Percentiles rank a stretch among this genome's conserved stretches.
phyloP scores from a whole-genome alignment of 2,797 vertebrate species.

The Salarias fasciatus region DNA sequence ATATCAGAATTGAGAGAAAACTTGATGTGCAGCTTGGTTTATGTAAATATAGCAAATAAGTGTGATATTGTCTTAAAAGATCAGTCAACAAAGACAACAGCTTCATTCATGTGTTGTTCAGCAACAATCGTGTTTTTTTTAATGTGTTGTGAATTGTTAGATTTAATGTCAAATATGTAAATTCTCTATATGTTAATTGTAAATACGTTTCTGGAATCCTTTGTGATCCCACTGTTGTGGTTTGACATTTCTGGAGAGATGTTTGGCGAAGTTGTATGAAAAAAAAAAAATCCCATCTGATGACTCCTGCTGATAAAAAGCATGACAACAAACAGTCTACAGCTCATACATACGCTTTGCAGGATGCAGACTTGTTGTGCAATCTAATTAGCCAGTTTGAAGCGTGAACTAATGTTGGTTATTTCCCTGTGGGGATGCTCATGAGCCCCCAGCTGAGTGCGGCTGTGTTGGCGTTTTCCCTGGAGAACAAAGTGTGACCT shows the following conservation, averaged over 20 bases:
- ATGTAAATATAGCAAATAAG: too few species aligned
- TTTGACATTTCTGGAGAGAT: neutral
- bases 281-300: neutral
- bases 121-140: too few species aligned
- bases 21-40: too few species aligned
- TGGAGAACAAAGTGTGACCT: constrained; percentile 24
- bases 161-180: too few species aligned
- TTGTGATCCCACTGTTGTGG: neutral
- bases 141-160: too few species aligned
- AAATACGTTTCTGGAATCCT: too few species aligned
- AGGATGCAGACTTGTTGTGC: constrained; percentile 7
- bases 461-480: constrained; percentile 22
- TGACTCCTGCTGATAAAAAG: neutral
- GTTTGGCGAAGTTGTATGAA: neutral
- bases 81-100: too few species aligned
- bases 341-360: neutral
- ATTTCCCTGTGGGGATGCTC: constrained; percentile 28
- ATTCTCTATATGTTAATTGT: too few species aligned
- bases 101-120: too few species aligned
- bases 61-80: too few species aligned
- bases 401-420: constrained; percentile 24
- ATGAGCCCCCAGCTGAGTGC: constrained; percentile 33
- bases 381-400: constrained; percentile 19
- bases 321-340: neutral
- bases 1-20: too few species aligned